A percentile compares a stretch with the other conserved stretches of the same genome.
Evolutionary conservation across 2,113 vertebrate genomes (phyloP).

Genomic region (Etheostoma spectabile): DNA sequence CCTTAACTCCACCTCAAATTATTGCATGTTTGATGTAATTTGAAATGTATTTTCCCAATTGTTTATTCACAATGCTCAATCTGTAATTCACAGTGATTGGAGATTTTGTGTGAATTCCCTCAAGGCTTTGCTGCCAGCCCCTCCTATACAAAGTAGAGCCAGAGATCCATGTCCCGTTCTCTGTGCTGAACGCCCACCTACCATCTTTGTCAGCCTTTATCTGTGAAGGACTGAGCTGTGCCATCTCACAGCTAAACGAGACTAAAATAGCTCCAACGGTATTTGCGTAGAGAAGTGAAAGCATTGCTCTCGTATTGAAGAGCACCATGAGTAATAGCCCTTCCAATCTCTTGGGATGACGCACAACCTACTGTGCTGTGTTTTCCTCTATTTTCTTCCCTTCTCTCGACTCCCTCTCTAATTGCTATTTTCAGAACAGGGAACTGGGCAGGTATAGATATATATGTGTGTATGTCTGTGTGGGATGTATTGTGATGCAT

Average conservation of each 20-base stretch:
- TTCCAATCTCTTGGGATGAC: constrained; percentile 68
- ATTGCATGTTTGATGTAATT: constrained; percentile 20
- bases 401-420: constrained; percentile 47
- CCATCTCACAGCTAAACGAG: constrained; percentile 64
- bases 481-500: constrained; percentile 55
- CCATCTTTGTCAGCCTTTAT: constrained; percentile 70
- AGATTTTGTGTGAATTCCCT: constrained; percentile 45
- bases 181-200: constrained; percentile 67
- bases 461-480: constrained; percentile 42
- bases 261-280: constrained; percentile 68
- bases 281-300: constrained; percentile 68
- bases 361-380: constrained; percentile 48
- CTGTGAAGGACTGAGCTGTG: constrained; percentile 70
- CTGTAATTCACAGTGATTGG: not conserved
- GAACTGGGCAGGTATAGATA: constrained; percentile 78
- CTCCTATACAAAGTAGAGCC: constrained; percentile 37
- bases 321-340: constrained; percentile 64
- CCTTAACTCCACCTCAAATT: constrained; percentile 4
- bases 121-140: constrained; percentile 13
- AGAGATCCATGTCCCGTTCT: constrained; percentile 59
- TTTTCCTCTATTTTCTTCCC: constrained; percentile 45
- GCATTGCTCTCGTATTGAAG: constrained; percentile 60
- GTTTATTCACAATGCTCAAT: constrained; percentile 17
- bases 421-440: constrained; percentile 74
- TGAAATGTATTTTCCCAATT: constrained; percentile 16